Evolutionary conservation across 2,113 vertebrate species (phyloP), one percentile per base, ranked within the genome.

Genomic region (Sander lucioperca): DNA sequence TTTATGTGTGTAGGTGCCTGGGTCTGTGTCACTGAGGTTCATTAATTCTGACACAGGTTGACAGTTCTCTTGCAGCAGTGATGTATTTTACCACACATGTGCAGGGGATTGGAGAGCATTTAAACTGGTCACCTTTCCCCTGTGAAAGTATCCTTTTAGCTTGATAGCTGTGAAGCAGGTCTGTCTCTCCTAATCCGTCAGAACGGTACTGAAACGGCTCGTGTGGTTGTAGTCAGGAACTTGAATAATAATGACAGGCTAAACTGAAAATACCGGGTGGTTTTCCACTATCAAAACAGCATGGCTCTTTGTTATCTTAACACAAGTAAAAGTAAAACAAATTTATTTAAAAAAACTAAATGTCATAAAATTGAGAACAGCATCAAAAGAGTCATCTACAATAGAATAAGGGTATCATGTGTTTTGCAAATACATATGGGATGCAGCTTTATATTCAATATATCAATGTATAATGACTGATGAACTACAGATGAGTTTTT

Each of bases 71-170:
- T 83, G 56, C 89, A 66, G 76, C 73, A n/a, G 69, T 93, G 90
- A 93, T 94, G 66, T 88, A 94, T 94, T 93, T 87, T 79, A 88
- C 85, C 92, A 82, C 90, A 95, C 92, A 93, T 94, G 94, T 94
- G 92, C 89, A 86, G 86, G 73, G 84, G 88, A 90, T 92, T 92
- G 93, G 86, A 91, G 88, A 86, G 83, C 86, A 86, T 88, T 94
- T 93, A 90, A 92, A 87, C 74, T 33, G 82, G 75, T 92, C 90
- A 92, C 93, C 90, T 90, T 94, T 91, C 89, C 75, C 75, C 85
- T 64, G 86, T 77, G 90, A 89, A 88, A 87, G 77, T 85, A 86
- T 81, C 92, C 78, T 84, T 92, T 90, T 70, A 93, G 82, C 74
- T 86, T 86, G 68, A 80, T 75, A 80, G 87, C 87, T 91, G 82